Percentiles rank a stretch among this genome's conserved stretches.
Conservation (phyloP, 2,888 invertebrate genomes). For the Tanypteryx hageni region DNA sequence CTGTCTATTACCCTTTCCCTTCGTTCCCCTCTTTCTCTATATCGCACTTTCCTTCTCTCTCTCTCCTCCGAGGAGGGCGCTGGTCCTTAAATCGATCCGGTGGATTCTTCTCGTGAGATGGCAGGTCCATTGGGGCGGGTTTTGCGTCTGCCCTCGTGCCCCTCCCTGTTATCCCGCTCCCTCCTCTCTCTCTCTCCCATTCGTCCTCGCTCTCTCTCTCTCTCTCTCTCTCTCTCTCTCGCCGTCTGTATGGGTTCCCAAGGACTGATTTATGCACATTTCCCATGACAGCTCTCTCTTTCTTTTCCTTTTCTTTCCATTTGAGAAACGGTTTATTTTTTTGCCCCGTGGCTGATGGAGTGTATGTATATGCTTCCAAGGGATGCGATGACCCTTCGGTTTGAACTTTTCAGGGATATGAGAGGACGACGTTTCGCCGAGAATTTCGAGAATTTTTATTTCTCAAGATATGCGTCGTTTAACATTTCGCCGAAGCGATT, state of each 20-base stretch:
- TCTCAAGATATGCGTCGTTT: not conserved
- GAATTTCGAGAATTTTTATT: not conserved
- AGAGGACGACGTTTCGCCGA: not conserved
- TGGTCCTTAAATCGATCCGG: no score
- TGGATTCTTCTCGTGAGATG: no score
- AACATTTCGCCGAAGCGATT: not conserved
- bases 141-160: not conserved
- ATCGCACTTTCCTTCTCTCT: not conserved
- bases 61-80: not conserved
- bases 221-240: not conserved
- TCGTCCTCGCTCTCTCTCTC: not conserved
- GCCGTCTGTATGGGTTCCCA: not conserved
- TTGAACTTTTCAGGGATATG: not conserved
- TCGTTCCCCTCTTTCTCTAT: not conserved
- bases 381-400: not conserved
- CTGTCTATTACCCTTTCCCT: not conserved
- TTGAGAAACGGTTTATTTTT: not conserved
- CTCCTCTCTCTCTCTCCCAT: not conserved
- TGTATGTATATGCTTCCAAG: not conserved
- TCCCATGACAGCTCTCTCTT: not conserved
- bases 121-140: no score
- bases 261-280: not conserved
- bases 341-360: not conserved
- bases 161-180: not conserved
- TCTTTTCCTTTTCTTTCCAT: not conserved